phyloP scores from a whole-genome alignment of 2,113 vertebrate genomes.

The Peromyscus polionotus region DNA sequence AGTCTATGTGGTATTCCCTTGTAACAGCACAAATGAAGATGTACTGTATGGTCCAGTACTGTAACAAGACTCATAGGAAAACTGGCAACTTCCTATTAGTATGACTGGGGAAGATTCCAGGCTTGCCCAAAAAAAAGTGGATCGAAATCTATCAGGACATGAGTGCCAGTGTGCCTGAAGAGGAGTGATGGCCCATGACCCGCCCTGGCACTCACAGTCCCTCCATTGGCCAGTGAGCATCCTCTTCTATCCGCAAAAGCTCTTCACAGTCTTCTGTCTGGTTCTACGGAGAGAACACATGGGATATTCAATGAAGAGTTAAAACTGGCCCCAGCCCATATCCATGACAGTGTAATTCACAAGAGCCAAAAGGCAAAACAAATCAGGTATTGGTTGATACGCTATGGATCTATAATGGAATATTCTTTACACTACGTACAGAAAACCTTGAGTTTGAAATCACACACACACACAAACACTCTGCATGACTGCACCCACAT shows the following conservation, averaged over 20 bases:
- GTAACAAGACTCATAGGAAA: neutral
- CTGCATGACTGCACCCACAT: neutral
- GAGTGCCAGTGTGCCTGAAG: neutral
- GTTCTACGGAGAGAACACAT: constrained; percentile 86
- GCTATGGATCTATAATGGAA: fast-evolving
- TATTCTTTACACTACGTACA: neutral
- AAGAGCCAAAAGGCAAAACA: neutral
- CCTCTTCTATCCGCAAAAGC: constrained; percentile 96
- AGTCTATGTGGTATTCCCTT: neutral
- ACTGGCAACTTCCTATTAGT: neutral
- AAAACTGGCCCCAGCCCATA: constrained; percentile 21
- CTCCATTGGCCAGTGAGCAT: constrained; percentile 90
- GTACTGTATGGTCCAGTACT: neutral
- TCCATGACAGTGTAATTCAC: neutral
- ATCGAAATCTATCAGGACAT: neutral
- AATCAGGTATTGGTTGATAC: neutral
- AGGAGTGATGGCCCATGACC: neutral
- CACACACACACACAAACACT: too few species aligned
- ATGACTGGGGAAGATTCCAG: neutral
- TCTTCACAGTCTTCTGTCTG: constrained; percentile 92
- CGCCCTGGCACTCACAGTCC: constrained; percentile 87
- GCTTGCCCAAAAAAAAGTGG: neutral
- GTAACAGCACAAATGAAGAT: neutral
- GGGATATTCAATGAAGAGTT: neutral
- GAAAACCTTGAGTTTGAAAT: neutral